Evolutionary conservation across 2,113 vertebrate species (phyloP), one percentile per base, ranked within the genome.

Genomic region (Amblyornis subalaris): DNA sequence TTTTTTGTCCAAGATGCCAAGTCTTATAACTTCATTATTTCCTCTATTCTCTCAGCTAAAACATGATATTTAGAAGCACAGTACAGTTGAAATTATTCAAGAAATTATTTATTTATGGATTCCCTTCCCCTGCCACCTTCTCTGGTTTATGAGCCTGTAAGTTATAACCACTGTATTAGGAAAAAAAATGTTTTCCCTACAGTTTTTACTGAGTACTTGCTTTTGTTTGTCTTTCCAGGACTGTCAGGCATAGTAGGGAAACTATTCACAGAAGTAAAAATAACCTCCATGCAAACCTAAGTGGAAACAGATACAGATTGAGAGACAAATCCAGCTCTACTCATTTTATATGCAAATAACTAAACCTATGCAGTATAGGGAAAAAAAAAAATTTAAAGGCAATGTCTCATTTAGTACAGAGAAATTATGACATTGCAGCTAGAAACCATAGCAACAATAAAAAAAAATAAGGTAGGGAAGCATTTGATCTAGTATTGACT

Each of bases 301-400:
- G 90, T 95, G 74, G 83, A 94, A 94, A 95, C 66, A 86, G 85
- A 67, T 87, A 94, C 38, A 77, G 44, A 89, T 12, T 91, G 90
- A 88, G 89, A 84, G 93, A 80, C 47, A 94, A 87, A 93, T 85
- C 76, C 73, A 91, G 62, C 36, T 84, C 65, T 90, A 5, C 17
- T 97, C 33, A 95, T 97, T 96, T 97, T 94, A 91, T 88, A 97
- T 90, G 94, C 95, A 97, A 96, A 98, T 90, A 57, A 47, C 80
- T 61, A 51, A 90, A 92, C 55, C 29, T 36, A 33, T 93, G 55
- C 45, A 70, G 50, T 53, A 77, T 4, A 53, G 40, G 28, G 44
- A 47, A 38, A n/a, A 24, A 57, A 73, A 72, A 36, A 42, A 73
- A 8, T 14, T 7, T 14, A 33, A 91, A 60, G 33, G 16, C 9